Evolutionary conservation across 2,888 invertebrate genomes (phyloP).

Genomic region (Cetonia aurata): DNA sequence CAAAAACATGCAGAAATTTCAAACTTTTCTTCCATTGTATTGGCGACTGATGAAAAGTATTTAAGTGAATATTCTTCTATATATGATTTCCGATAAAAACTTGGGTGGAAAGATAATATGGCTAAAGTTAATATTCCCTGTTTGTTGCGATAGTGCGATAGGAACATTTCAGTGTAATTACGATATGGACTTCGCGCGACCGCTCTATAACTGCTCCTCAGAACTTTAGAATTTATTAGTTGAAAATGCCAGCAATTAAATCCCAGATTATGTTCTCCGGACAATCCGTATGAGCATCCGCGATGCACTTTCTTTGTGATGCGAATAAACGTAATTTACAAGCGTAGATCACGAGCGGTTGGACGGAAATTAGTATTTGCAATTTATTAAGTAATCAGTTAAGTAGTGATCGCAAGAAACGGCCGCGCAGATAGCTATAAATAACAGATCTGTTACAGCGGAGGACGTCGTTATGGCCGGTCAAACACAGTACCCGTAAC

Average conservation of each 20-base stretch:
- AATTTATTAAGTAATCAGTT: constrained; percentile 54
- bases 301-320: constrained; percentile 24
- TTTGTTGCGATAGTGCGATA: no score
- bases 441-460: constrained; percentile 53
- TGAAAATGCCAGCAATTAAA: constrained; percentile 5
- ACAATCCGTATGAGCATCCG: constrained; percentile 18
- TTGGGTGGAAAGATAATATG: no score
- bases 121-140: no score
- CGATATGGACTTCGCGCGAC: no score
- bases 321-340: constrained; percentile 41
- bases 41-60: no score
- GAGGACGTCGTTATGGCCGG: constrained; percentile 59
- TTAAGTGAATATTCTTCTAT: no score
- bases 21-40: no score
- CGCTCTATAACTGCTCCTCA: no score
- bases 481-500: constrained; percentile 59
- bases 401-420: constrained; percentile 55
- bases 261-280: neutral
- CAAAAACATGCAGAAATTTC: no score
- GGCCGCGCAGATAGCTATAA: constrained; percentile 52
- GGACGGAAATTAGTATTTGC: constrained; percentile 44
- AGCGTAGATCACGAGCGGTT: constrained; percentile 27
- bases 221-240: constrained; percentile 9
- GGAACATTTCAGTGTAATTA: no score
- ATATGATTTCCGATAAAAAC: no score